Evolutionary conservation across 2,888 invertebrate genomes (phyloP), one percentile per base, ranked within the genome.

Genomic region (Andrena haemorrhoa): DNA sequence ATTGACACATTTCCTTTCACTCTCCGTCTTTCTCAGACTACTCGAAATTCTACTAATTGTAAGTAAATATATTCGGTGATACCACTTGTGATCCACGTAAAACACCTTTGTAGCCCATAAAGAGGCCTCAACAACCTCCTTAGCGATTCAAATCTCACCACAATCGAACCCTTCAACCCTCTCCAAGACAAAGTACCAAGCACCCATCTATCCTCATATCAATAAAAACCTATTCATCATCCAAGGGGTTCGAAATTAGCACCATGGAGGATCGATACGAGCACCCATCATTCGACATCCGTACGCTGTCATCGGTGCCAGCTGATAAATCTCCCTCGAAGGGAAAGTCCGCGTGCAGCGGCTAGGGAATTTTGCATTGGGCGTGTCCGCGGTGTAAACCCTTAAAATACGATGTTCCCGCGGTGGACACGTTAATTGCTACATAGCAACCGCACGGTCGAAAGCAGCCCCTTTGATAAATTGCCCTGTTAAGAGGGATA

Each of bases 371-470:
- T 93, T 92, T 89, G 90, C 90, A 90, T 41, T 92, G 91, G 93
- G 93, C 92, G 93, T 93, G 90, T 85, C 92, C 84, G 86, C 89
- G 90, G 90, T 89, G 91, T 92, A 92, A 93, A 92, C 87, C 91
- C 78, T 92, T 90, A 92, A 92, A 92, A 92, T 92, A 92, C 91
- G 93, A 92, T 92, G 92, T 91, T 92, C 89, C 90, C 89, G 88
- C 84, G 87, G 92, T 91, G 90, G 91, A 93, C 92, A 93, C 90
- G 92, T 92, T 93, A 93, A 93, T 92, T 93, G 92, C 92, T 91
- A 91, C 89, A 91, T 92, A 89, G 91, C 41, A 91, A 89, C 91
- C 89, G 91, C 88, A 88, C 89, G 91, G 92, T 91, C 91, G 92
- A 92, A 92, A 92, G 90, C 89, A 91, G 90, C 88, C 86, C 90